Conservation (phyloP, 2,113 vertebrate species). For the Sylvietta virens region DNA sequence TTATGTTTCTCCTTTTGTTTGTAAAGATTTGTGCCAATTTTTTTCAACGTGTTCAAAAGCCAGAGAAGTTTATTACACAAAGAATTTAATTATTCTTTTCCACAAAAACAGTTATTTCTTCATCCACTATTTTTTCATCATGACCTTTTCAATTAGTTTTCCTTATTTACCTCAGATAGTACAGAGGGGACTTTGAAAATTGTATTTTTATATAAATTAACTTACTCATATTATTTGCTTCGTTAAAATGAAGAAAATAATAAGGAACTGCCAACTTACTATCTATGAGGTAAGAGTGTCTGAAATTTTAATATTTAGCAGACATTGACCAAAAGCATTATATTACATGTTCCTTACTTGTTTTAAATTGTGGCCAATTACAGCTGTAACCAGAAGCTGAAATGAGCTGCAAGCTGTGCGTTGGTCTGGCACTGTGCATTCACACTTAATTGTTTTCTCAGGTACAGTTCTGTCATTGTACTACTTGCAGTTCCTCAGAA, state of each 20-base stretch:
- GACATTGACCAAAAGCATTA: background rate
- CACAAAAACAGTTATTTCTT: background rate
- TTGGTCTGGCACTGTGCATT: background rate
- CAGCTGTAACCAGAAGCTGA: background rate
- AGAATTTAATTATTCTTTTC: background rate
- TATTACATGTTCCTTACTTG: background rate
- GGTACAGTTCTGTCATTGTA: background rate
- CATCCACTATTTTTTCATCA: background rate
- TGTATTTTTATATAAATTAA: background rate
- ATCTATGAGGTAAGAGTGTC: background rate
- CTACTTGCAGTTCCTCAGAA: background rate
- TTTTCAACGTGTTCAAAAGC: background rate
- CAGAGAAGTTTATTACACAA: background rate
- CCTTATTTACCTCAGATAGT: background rate
- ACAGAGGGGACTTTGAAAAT: background rate
- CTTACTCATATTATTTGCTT: background rate
- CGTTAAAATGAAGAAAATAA: background rate
- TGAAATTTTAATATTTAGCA: background rate
- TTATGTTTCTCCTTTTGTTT: background rate
- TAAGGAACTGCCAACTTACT: background rate
- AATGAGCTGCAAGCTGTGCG: background rate
- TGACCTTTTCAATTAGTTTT: background rate
- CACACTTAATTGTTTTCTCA: background rate
- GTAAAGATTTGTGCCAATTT: background rate
- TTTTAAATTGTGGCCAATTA: background rate